Base-by-base conservation (phyloP, 2,797 vertebrate genomes). In the Leuciscus waleckii region DNA sequence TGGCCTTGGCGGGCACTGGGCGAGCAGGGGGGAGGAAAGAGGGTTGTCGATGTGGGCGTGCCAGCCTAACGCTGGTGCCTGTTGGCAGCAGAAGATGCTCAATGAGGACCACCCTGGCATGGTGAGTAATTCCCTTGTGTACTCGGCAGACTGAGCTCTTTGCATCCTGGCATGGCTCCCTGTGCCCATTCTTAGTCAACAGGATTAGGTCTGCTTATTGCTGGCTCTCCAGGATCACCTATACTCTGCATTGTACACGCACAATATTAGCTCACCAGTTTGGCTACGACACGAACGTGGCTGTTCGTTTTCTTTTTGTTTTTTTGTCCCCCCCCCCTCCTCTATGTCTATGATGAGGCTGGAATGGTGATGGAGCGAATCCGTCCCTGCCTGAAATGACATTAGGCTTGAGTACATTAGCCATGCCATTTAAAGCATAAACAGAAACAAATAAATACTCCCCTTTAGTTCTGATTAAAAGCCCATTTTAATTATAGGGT, bases 191-290 rank as follows among this genome's bases (percentile, higher is more conserved):
- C 94, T 94, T 93, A 94, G 92, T 94, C 93, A 95, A 95, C 94
- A 95, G 95, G 95, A 95, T 96, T 95, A 95, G 92, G 93, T 92
- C 91, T 94, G 94, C 93, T 95, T 95, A 94, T 93, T 90, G 90
- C 90, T 91, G 93, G 92, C 94, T 94, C 93, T 93, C 89, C 41
- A 88, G 94, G 93, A 95, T 95, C 94, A 94, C 93, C 94, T 94
- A 92, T 93, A 93, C 93, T 91, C 86, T 69, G 92, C 90, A 95
- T 94, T 95, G 92, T 94, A 91, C 90, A 84, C 82, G 90, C 91
- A 93, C 93, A 93, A 94, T 94, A 92, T 91, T 93, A 90, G 90
- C 92, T 92, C 89, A 85, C 90, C 91, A 92, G 87, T 94, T 94
- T 94, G 93, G 93, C 93, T 92, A 88, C 89, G 89, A 90, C 87